A percentile compares a stretch with the other conserved stretches of the same genome.
Evolutionary conservation across 2,888 invertebrate genomes (phyloP).

Genomic region (Stegophylla sp.): DNA sequence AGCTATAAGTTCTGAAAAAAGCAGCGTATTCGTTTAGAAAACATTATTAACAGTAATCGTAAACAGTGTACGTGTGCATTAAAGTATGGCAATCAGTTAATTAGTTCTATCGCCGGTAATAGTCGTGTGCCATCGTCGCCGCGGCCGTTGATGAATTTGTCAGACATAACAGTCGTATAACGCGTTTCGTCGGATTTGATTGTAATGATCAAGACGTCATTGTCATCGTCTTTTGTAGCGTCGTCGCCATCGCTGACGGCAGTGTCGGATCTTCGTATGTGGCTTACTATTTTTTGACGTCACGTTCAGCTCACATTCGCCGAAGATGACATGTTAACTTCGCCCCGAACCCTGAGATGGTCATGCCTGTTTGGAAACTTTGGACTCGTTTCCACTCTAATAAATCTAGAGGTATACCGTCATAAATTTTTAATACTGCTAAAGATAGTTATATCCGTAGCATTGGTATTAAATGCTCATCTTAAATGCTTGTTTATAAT

Average conservation of each 20-base stretch:
- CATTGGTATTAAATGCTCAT: neutral
- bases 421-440: neutral
- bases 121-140: neutral
- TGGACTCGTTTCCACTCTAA: constrained; percentile 47
- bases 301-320: neutral
- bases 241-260: neutral
- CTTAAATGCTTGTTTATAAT: neutral
- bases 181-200: neutral
- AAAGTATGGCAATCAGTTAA: too few species aligned
- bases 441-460: neutral
- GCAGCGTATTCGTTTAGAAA: too few species aligned
- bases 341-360: neutral
- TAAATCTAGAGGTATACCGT: constrained; percentile 44
- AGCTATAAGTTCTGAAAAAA: too few species aligned
- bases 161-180: neutral
- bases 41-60: too few species aligned
- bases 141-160: neutral
- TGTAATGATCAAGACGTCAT: neutral
- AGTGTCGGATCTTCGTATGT: neutral
- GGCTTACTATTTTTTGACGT: neutral
- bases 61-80: neutral
- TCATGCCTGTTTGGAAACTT: constrained; percentile 48
- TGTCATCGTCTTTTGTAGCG: neutral
- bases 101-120: too few species aligned
- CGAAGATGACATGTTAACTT: constrained; percentile 25